These are phyloP conservation scores for Alethe diademata DNA, from an alignment of 2,113 vertebrate species.

Conservation along the genomic window DNA sequence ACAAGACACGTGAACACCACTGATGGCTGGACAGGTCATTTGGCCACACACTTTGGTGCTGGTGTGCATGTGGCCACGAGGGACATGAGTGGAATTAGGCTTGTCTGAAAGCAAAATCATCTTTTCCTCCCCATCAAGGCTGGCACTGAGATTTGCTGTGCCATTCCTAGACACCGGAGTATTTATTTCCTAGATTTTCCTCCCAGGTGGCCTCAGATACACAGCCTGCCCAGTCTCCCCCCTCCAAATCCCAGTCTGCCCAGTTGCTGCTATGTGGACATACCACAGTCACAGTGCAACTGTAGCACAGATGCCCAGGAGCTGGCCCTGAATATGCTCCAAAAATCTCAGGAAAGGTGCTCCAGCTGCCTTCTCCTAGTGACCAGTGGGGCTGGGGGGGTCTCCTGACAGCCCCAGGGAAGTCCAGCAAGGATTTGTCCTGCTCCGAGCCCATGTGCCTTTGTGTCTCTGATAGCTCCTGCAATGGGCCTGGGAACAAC, in stretches of 20 bases:
- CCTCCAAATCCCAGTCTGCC: background rate
- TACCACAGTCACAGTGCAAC: background rate
- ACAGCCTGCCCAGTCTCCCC: background rate
- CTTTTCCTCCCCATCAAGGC: background rate
- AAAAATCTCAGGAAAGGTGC: background rate
- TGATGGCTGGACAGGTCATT: background rate
- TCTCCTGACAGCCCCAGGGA: background rate
- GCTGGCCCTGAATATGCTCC: background rate
- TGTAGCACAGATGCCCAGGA: background rate
- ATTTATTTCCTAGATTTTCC: background rate
- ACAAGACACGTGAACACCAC: background rate
- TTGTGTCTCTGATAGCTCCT: background rate
- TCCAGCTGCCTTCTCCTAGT: background rate
- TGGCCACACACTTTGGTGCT: background rate
- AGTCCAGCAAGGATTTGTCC: background rate
- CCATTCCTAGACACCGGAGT: background rate
- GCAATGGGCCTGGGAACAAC: background rate
- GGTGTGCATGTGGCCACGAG: rapidly evolving
- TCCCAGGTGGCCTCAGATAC: background rate
- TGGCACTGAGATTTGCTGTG: background rate
- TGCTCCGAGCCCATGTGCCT: background rate
- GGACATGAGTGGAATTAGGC: background rate
- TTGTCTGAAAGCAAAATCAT: background rate
- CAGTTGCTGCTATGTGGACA: background rate
- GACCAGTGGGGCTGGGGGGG: rapidly evolving